Evolutionary conservation across 2,113 vertebrate species (phyloP).

Genomic region (Seriola aureovittata): DNA sequence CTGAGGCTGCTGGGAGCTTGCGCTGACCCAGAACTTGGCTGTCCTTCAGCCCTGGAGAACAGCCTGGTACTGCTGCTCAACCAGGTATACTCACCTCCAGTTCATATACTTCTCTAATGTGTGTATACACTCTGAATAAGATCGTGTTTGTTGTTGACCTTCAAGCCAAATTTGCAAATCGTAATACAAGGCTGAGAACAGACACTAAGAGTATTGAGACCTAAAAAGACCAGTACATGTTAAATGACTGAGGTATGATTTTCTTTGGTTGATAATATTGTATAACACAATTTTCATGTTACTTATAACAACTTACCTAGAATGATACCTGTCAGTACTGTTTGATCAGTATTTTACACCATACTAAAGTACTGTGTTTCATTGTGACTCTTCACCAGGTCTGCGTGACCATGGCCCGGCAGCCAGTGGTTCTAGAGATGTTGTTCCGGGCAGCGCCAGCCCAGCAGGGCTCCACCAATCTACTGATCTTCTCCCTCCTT

Average conservation of each 20-base stretch:
- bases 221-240: too few species aligned
- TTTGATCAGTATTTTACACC: background rate
- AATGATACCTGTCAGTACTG: background rate
- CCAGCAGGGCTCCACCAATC: slow-evolving; percentile 90
- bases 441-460: slow-evolving; percentile 88
- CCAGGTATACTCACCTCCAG: slow-evolving; percentile 64
- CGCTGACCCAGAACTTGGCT: slow-evolving; percentile 82
- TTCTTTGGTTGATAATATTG: too few species aligned
- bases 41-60: slow-evolving; percentile 86
- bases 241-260: too few species aligned
- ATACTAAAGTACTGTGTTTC: background rate
- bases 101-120: background rate
- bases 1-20: slow-evolving; percentile 90
- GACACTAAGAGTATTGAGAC: too few species aligned
- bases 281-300: too few species aligned
- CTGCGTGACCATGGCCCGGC: slow-evolving; percentile 91
- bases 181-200: too few species aligned
- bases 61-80: slow-evolving; percentile 95
- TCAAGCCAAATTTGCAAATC: too few species aligned
- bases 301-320: too few species aligned
- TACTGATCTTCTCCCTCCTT: slow-evolving; percentile 95
- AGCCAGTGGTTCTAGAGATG: slow-evolving; percentile 92
- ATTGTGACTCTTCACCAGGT: slow-evolving; percentile 65
- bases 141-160: too few species aligned
- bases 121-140: accelerated